Evolutionary conservation across 2,113 vertebrate species (phyloP).

Genomic region (Pandion haliaetus): DNA sequence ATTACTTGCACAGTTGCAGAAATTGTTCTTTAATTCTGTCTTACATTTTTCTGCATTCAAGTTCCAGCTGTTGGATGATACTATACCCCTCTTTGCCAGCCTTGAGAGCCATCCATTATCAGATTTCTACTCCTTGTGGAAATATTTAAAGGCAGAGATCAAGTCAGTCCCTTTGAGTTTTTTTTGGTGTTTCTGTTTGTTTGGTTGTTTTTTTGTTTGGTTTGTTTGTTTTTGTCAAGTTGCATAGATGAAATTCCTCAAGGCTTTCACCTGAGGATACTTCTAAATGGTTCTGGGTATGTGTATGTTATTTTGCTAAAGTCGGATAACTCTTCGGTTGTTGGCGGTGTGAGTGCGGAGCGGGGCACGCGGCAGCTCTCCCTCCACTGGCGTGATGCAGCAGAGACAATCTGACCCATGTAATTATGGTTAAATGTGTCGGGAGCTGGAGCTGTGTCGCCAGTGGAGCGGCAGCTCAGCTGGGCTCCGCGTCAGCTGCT

Average conservation of each 20-base stretch:
- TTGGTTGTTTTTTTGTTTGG: no score
- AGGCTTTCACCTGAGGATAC: background rate
- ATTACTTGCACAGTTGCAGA: conserved; percentile 41
- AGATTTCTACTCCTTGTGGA: conserved; percentile 1
- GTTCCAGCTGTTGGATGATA: conserved; percentile 28
- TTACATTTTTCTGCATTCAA: background rate
- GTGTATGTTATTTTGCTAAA: background rate
- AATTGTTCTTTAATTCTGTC: conserved; percentile 24
- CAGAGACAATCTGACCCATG: background rate
- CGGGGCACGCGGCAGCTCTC: fast-evolving
- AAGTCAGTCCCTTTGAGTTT: background rate
- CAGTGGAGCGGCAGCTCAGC: background rate
- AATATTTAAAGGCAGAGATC: background rate
- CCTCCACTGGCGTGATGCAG: background rate
- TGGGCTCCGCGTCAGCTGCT: conserved; percentile 11
- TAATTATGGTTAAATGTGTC: conserved; percentile 17
- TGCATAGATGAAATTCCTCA: background rate
- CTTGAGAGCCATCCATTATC: background rate
- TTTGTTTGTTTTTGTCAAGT: background rate
- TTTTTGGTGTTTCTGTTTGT: background rate
- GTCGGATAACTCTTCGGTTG: background rate
- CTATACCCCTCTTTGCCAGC: background rate
- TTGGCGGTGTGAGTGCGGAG: background rate
- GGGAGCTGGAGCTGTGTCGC: background rate
- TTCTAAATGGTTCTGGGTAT: background rate